phyloP scores from a whole-genome alignment of 1,140 invertebrate genomes.

The Pseudomyrmex flavicornis region DNA sequence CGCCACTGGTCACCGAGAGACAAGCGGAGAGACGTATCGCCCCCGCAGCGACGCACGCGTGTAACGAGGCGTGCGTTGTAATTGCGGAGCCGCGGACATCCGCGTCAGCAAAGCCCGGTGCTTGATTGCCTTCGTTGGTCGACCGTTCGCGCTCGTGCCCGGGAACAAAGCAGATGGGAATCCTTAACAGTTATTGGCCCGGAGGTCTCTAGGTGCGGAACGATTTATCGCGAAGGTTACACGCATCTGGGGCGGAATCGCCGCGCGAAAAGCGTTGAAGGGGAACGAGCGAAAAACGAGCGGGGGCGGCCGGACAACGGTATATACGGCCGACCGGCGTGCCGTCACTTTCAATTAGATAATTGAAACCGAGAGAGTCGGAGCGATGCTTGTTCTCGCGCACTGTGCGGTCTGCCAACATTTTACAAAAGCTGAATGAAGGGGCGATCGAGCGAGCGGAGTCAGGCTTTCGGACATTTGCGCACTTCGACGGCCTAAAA shows the following conservation, averaged over 20 bases:
- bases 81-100: constrained; percentile 67
- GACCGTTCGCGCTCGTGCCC: constrained; percentile 49
- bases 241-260: constrained; percentile 54
- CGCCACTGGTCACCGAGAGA: not conserved
- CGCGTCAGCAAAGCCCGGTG: constrained; percentile 65
- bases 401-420: constrained; percentile 64
- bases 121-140: constrained; percentile 76
- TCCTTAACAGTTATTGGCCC: constrained; percentile 80
- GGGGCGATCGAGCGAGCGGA: constrained; percentile 10
- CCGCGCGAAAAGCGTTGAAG: constrained; percentile 30
- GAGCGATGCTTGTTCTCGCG: constrained; percentile 67
- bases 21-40: constrained; percentile 14
- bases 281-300: constrained; percentile 9
- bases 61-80: constrained; percentile 69
- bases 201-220: constrained; percentile 21
- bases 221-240: constrained; percentile 75
- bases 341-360: constrained; percentile 79
- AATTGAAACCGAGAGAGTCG: constrained; percentile 76
- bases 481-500: constrained; percentile 22
- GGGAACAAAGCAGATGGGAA: constrained; percentile 78
- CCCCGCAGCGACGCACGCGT: constrained; percentile 45
- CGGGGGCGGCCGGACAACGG: constrained; percentile 17
- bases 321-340: not conserved
- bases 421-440: constrained; percentile 73
- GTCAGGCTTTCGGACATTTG: constrained; percentile 20